Evolutionary conservation across 2,113 vertebrate species (phyloP), one percentile per base, ranked within the genome.

Genomic region (Podilymbus podiceps): DNA sequence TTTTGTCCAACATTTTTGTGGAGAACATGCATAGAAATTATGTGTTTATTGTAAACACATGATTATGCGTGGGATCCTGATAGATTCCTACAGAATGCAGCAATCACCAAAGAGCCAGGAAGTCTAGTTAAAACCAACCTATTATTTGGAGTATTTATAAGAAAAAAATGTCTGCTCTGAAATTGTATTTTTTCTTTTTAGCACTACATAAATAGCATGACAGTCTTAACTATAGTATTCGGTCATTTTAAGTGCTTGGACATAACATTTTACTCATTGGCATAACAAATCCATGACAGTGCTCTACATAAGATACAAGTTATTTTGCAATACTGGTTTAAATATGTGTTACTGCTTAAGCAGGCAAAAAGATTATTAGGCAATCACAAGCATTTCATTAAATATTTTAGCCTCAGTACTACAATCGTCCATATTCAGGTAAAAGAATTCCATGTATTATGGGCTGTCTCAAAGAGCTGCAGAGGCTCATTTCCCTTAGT

Each of bases 91-190:
- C 38, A 1, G 5, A 96, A 88, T 64, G 71, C 62, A 91, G 95
- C 93, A 97, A 97, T 94, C 96, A 96, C 40, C 5, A 1, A 71
- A 96, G 93, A 97, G 94, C 53, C 97, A 97, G 90, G 84, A 96
- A 97, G 97, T 98, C 97, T 97, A 88, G 66, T 79, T 64, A 85
- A 96, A 97, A 96, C 96, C 96, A 96, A 95, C 77, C 86, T 98
- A 97, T 98, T 97, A 98, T 97, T 98, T 98, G 96, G 95, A 98
- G 86, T 97, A 98, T 96, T 97, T 96, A 88, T 97, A 97, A 93
- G 73, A 64, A 49, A 85, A 81, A 95, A 97, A 95, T 71, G 56
- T 66, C 88, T 84, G 72, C 69, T 75, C 79, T 75, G 81, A 96
- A 98, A 95, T 47, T 64, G 42, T 89, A 94, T 96, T 88, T 98